Evolutionary conservation across 35 echinoderm and acorn worm genomes (phyloP).

Genomic region (Ptychodera flava): DNA sequence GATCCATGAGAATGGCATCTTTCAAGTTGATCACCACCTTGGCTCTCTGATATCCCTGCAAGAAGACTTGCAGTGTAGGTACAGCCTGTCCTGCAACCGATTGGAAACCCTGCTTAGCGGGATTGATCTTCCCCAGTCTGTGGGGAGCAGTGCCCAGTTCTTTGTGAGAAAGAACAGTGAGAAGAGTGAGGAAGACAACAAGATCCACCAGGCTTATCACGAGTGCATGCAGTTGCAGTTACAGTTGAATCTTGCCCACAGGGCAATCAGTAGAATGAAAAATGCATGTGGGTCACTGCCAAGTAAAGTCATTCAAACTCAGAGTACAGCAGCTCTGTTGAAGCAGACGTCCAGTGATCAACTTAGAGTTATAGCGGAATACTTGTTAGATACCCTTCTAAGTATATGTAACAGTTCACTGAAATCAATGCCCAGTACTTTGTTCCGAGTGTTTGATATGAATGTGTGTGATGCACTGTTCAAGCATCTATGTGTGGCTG

Average conservation of each 20-base stretch:
- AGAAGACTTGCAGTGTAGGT: conserved; percentile 85
- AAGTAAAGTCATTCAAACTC: conserved; percentile 12
- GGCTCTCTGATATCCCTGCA: conserved; percentile 47
- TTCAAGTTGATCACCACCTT: conserved; percentile 70
- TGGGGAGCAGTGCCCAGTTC: neutral
- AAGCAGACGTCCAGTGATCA: conserved; percentile 76
- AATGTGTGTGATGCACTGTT: conserved; percentile 81
- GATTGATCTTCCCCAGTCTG: neutral
- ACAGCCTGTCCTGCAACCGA: conserved; percentile 78
- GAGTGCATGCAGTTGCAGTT: conserved; percentile 72
- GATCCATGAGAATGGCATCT: neutral
- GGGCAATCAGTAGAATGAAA: conserved; percentile 53
- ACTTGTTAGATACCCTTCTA: conserved; percentile 69
- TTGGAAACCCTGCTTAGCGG: conserved; percentile 43
- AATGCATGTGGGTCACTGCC: neutral
- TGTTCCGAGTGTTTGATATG: conserved; percentile 44
- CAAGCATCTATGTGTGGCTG: conserved; percentile 80
- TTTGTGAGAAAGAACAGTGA: conserved; percentile 8
- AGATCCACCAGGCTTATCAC: conserved; percentile 34
- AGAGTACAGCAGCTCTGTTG: conserved; percentile 21
- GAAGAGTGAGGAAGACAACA: conserved; percentile 10
- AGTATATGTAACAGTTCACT: conserved; percentile 36
- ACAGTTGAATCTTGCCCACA: conserved; percentile 61
- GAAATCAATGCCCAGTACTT: conserved; percentile 17
- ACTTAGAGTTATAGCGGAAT: conserved; percentile 65